phyloP scores from a whole-genome alignment of 2,888 invertebrate species.

The Steinernema scapterisci region DNA sequence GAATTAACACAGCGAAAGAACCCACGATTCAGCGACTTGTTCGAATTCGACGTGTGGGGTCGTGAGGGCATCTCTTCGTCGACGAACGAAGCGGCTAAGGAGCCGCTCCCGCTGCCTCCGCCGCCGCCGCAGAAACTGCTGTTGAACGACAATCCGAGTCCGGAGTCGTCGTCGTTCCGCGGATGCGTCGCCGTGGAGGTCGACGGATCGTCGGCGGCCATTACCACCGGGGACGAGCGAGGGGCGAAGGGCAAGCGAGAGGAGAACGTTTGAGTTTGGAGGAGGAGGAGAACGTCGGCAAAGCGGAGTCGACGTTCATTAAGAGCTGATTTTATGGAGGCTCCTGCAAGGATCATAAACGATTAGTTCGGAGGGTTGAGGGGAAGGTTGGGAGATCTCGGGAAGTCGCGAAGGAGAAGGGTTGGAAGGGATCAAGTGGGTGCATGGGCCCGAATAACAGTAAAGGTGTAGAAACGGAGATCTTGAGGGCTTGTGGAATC shows the following conservation, averaged over 20 bases:
- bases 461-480: too few species aligned
- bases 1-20: background rate
- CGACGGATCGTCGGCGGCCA: constrained; percentile 29
- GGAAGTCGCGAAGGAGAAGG: too few species aligned
- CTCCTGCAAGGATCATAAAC: background rate
- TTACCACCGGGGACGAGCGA: too few species aligned
- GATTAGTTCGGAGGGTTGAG: too few species aligned
- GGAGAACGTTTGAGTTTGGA: background rate
- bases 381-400: too few species aligned
- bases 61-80: constrained; percentile 31
- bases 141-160: constrained; percentile 23
- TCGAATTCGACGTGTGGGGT: constrained; percentile 11
- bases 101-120: too few species aligned
- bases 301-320: background rate
- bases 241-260: background rate
- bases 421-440: too few species aligned
- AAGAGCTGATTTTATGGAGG: background rate
- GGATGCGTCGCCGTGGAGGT: constrained; percentile 15
- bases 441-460: too few species aligned
- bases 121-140: background rate
- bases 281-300: constrained; percentile 22
- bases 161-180: constrained; percentile 19
- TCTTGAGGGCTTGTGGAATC: too few species aligned
- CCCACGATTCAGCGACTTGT: constrained; percentile 27
- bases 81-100: background rate